Percentiles rank a stretch among this genome's conserved stretches.
phyloP scores from a whole-genome alignment of 2,113 vertebrate species.

The Sphaerodactylus townsendi region DNA sequence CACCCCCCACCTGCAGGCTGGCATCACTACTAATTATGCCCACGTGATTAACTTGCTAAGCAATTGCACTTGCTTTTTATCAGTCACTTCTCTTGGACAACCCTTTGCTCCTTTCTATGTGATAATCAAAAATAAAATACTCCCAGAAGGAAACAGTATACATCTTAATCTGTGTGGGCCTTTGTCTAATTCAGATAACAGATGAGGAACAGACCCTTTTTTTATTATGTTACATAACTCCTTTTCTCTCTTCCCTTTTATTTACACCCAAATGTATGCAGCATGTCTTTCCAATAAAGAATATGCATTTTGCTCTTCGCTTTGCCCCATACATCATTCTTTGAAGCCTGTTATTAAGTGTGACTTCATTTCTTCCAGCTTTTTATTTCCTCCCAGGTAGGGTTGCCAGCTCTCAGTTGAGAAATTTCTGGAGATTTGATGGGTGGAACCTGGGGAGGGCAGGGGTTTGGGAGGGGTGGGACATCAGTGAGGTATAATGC shows the following conservation, averaged over 20 bases:
- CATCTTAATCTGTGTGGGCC: neutral
- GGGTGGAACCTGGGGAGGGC: too few species aligned
- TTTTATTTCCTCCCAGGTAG: constrained; percentile 3
- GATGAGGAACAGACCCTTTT: neutral
- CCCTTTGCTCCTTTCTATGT: neutral
- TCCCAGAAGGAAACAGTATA: neutral
- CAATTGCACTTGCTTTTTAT: neutral
- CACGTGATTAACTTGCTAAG: too few species aligned
- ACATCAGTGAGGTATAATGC: too few species aligned
- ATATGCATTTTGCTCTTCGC: constrained; percentile 47
- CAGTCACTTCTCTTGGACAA: neutral
- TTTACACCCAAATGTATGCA: constrained; percentile 51
- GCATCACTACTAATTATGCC: too few species aligned
- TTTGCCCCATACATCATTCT: constrained; percentile 58
- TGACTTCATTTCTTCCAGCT: constrained; percentile 21
- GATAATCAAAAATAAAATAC: constrained; percentile 2
- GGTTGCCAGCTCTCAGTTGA: neutral
- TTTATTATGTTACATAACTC: constrained; percentile 41
- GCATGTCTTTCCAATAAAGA: constrained; percentile 53
- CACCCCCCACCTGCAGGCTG: too few species aligned
- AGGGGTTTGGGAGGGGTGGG: too few species aligned
- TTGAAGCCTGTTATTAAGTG: constrained; percentile 30
- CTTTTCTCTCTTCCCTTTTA: constrained; percentile 41
- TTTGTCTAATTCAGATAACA: constrained; percentile 17
- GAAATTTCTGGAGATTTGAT: too few species aligned